A percentile compares a stretch with the other conserved stretches of the same genome.
These are phyloP conservation scores for Parazoanthus atlanticus DNA, from an alignment of 92 coral and sea anemone genomes.

Conservation along the genomic window DNA sequence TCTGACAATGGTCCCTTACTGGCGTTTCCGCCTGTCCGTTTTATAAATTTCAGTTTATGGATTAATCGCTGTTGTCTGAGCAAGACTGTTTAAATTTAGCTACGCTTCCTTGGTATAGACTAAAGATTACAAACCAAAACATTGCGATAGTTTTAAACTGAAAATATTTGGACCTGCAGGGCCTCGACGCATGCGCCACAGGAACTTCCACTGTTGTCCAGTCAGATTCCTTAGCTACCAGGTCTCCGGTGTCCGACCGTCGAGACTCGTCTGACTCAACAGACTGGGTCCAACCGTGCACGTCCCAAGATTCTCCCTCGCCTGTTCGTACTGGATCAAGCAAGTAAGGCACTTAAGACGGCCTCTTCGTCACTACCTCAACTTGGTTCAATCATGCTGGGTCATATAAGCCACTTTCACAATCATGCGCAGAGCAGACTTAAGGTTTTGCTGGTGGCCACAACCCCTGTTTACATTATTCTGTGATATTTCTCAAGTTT, in stretches of 20 bases:
- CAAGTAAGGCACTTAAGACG: background rate
- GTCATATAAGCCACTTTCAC: too few species aligned
- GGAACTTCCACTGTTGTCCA: conserved; percentile 12
- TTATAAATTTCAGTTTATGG: background rate
- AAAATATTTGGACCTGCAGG: background rate
- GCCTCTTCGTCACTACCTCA: background rate
- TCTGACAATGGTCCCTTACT: too few species aligned
- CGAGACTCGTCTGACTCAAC: conserved; percentile 24
- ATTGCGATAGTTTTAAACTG: background rate
- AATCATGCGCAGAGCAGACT: too few species aligned
- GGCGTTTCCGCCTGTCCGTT: too few species aligned
- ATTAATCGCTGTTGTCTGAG: background rate
- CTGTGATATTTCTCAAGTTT: too few species aligned
- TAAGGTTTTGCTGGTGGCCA: too few species aligned
- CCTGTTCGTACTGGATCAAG: background rate
- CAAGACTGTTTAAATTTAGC: too few species aligned
- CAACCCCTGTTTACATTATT: too few species aligned
- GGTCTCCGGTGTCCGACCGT: conserved; percentile 14
- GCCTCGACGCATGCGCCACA: conserved; percentile 16
- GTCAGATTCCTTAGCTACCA: conserved; percentile 6
- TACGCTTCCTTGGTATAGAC: too few species aligned
- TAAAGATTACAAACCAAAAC: background rate
- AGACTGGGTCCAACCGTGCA: background rate
- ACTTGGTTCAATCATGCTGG: background rate
- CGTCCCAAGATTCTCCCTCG: conserved; percentile 25